Conservation (phyloP, 2,113 vertebrate species). For the Trinectes maculatus region DNA sequence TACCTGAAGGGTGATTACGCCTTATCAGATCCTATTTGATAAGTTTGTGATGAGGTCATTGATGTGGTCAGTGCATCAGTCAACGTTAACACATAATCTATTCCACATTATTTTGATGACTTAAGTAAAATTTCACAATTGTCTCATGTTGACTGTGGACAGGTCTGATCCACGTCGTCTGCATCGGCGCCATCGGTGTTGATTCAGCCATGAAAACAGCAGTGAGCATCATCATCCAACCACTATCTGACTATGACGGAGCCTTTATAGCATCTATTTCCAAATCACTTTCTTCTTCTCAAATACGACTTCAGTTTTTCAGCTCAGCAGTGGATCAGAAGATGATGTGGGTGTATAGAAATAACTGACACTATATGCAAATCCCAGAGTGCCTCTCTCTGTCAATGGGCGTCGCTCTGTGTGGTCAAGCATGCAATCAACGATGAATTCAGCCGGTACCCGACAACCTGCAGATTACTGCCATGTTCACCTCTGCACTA, state of each 20-base stretch:
- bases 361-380: not conserved
- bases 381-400: not conserved
- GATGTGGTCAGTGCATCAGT: too few relatives aligned
- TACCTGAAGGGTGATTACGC: too few relatives aligned
- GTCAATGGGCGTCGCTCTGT: not conserved
- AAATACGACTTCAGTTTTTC: slow-evolving; percentile 14
- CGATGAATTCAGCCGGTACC: not conserved
- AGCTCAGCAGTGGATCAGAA: not conserved
- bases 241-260: too few relatives aligned
- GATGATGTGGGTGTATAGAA: not conserved
- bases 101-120: too few relatives aligned
- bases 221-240: not conserved
- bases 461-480: not conserved
- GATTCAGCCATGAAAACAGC: not conserved
- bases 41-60: too few relatives aligned
- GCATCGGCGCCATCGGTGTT: slow-evolving; percentile 4
- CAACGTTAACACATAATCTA: too few relatives aligned
- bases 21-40: too few relatives aligned
- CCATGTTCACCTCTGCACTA: not conserved
- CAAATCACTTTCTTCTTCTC: not conserved
- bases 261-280: not conserved
- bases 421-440: slow-evolving; percentile 4
- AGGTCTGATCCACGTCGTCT: too few relatives aligned
- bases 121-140: too few relatives aligned
- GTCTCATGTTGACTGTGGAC: too few relatives aligned